Percentiles rank a stretch among this genome's conserved stretches.
Evolutionary conservation across 1,140 invertebrate species (phyloP).

Genomic region (Thaumetopoea pityocampa): DNA sequence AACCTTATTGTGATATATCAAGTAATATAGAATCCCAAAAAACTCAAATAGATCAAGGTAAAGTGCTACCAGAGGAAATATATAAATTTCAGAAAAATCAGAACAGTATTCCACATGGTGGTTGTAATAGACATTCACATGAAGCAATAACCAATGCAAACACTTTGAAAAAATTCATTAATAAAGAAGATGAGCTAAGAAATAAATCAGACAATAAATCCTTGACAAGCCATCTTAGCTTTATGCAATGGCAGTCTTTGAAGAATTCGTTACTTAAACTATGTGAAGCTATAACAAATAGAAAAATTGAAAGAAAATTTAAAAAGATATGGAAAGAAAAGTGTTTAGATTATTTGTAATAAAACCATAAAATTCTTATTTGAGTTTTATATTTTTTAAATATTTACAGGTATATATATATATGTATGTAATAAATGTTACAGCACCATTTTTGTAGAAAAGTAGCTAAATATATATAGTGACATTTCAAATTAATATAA

Average conservation of each 20-base stretch:
- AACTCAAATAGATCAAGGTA: too few relatives aligned
- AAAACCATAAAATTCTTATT: constrained; percentile 30
- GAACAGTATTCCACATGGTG: too few relatives aligned
- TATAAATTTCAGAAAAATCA: too few relatives aligned
- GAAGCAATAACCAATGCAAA: constrained; percentile 38
- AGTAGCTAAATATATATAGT: constrained; percentile 24
- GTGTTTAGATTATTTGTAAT: constrained; percentile 49
- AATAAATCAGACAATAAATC: constrained; percentile 37
- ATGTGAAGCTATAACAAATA: constrained; percentile 26
- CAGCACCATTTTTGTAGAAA: constrained; percentile 52
- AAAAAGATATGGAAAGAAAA: constrained; percentile 60
- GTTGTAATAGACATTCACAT: constrained; percentile 38
- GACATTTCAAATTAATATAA: constrained; percentile 23
- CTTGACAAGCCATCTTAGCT: constrained; percentile 59
- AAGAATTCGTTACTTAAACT: constrained; percentile 41
- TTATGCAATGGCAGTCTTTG: constrained; percentile 69
- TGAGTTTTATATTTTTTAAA: constrained; percentile 41
- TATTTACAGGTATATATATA: constrained; percentile 41
- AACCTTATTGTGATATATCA: constrained; percentile 10
- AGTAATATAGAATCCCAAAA: constrained; percentile 1
- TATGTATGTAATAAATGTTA: constrained; percentile 35
- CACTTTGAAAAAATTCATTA: constrained; percentile 48
- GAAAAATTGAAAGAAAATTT: constrained; percentile 52
- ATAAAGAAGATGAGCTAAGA: constrained; percentile 56
- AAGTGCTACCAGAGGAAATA: too few relatives aligned